These are phyloP conservation scores for Ophiothrix spiculata DNA, from an alignment of 35 echinoderm and acorn worm genomes.

Conservation along the genomic window DNA sequence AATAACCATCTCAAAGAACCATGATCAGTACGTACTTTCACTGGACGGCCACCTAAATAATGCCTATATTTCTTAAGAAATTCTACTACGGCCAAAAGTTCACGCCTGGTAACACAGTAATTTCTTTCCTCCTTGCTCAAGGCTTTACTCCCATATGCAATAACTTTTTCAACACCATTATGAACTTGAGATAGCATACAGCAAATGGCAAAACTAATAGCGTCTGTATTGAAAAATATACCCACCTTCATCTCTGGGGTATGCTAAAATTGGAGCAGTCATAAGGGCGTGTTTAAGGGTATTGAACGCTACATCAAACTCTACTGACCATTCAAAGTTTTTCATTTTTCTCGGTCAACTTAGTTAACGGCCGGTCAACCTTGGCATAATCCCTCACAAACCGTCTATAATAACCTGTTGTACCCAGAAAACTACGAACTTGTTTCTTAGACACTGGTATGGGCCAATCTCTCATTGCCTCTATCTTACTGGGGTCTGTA, in stretches of 20 bases:
- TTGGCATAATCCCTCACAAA: not conserved
- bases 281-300: not conserved
- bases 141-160: constrained; percentile 43
- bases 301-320: not conserved
- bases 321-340: not conserved
- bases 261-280: constrained; percentile 6
- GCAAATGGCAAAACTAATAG: constrained; percentile 8
- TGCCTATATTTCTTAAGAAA: constrained; percentile 46
- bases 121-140: constrained; percentile 17
- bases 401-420: not conserved
- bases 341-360: not conserved
- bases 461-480: constrained; percentile 32
- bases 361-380: not conserved
- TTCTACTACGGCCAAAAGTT: constrained; percentile 49
- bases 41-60: not conserved
- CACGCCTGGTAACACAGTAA: constrained; percentile 58
- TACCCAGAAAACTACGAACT: constrained; percentile 25
- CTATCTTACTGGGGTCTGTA: constrained; percentile 19
- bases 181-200: constrained; percentile 42
- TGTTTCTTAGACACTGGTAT: constrained; percentile 9
- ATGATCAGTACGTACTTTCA: constrained; percentile 19
- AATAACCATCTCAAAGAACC: constrained; percentile 33
- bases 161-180: constrained; percentile 54
- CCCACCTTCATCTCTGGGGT: not conserved
- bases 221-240: constrained; percentile 37